Percentiles rank a stretch among this genome's conserved stretches.
phyloP scores from a whole-genome alignment of 2,888 invertebrate genomes.

The Cataglyphis rosenhaueri region DNA sequence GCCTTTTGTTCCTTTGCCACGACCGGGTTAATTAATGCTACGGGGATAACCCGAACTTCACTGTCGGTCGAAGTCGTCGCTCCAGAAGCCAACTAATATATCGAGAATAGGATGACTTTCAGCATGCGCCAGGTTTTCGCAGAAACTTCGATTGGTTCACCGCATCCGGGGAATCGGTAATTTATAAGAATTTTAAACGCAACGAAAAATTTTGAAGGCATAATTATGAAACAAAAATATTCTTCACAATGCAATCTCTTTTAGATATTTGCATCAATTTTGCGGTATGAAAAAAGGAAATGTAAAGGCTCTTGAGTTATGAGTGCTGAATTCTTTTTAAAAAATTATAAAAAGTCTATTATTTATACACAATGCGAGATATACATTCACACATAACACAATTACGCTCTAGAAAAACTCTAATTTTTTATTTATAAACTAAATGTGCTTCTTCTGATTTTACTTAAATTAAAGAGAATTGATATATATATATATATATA shows the following conservation, averaged over 20 bases:
- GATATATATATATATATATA: not conserved
- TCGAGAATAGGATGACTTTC: conserved; percentile 26
- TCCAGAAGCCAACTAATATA: conserved; percentile 37
- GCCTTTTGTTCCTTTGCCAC: conserved; percentile 69
- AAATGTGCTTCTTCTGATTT: not conserved
- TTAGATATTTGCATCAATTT: not conserved
- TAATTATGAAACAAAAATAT: not conserved
- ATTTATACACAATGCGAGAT: not conserved
- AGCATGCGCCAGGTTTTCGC: conserved; percentile 13
- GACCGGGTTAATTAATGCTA: conserved; percentile 67
- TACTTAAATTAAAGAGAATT: not conserved
- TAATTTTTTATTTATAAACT: not conserved
- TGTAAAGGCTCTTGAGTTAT: not conserved
- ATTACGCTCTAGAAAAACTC: not conserved
- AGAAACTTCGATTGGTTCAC: conserved; percentile 18
- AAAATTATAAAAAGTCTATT: not conserved
- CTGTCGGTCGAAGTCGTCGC: conserved; percentile 45
- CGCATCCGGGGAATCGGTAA: not conserved
- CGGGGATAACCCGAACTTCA: conserved; percentile 58
- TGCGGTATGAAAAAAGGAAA: not conserved
- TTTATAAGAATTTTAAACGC: conserved; percentile 5
- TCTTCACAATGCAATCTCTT: not conserved
- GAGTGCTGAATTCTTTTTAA: not conserved
- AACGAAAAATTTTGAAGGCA: not conserved
- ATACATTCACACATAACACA: not conserved